Percentiles rank a stretch among this genome's conserved stretches.
These are phyloP conservation scores for Rhopalosiphum padi DNA, from an alignment of 1,140 invertebrate genomes.

Conservation along the genomic window DNA sequence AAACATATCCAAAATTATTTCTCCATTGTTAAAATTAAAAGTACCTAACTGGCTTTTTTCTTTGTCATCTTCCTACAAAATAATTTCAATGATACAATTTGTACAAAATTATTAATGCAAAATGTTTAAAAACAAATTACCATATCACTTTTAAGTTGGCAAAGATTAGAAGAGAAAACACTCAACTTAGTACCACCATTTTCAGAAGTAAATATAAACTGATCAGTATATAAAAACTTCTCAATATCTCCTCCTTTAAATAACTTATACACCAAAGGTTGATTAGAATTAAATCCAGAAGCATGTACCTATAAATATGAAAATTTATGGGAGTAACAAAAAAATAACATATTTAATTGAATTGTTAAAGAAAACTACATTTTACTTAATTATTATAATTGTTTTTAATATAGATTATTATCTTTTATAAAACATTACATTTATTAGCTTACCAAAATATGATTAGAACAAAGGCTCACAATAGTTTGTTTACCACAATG, in stretches of 20 bases:
- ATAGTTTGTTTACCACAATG: slow-evolving; percentile 21
- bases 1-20: slow-evolving; percentile 41
- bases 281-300: slow-evolving; percentile 71
- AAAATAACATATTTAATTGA: not conserved
- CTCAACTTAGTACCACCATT: slow-evolving; percentile 66
- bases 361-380: not conserved
- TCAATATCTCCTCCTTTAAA: slow-evolving; percentile 66
- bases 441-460: slow-evolving; percentile 42
- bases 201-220: slow-evolving; percentile 70
- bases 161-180: slow-evolving; percentile 70
- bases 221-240: slow-evolving; percentile 69
- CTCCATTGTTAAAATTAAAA: slow-evolving; percentile 42
- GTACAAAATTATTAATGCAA: not conserved
- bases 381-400: not conserved
- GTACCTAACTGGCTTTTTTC: slow-evolving; percentile 52
- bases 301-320: slow-evolving; percentile 68
- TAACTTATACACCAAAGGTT: slow-evolving; percentile 75
- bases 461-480: slow-evolving; percentile 33
- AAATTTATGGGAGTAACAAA: not conserved
- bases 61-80: slow-evolving; percentile 54
- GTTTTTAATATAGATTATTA: not conserved
- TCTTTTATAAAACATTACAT: not conserved
- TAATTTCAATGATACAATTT: slow-evolving; percentile 61
- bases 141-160: slow-evolving; percentile 69
- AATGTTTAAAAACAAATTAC: slow-evolving; percentile 62